Conservation (phyloP, 2,113 vertebrate species). For the Beaufortia kweichowensis region DNA sequence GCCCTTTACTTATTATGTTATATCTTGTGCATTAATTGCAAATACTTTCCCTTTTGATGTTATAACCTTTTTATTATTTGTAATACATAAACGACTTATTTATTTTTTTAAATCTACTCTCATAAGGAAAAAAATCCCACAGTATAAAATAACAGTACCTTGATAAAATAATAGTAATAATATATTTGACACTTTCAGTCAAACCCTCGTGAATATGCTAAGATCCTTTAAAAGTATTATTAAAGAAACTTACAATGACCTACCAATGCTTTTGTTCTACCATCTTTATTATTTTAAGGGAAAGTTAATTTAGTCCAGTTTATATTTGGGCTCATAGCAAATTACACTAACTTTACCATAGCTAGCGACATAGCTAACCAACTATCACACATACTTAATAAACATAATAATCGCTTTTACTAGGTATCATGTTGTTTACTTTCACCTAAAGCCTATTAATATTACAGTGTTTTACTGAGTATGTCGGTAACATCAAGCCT, state of each 20-base stretch:
- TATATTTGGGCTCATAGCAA: not conserved
- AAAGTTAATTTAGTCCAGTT: not conserved
- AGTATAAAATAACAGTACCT: too few species aligned
- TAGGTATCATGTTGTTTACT: not conserved
- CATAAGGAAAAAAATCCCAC: too few species aligned
- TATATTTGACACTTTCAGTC: too few species aligned
- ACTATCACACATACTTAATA: not conserved
- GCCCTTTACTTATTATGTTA: too few species aligned
- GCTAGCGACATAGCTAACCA: not conserved
- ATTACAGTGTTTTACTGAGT: not conserved
- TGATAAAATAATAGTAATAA: too few species aligned
- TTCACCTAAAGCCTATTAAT: not conserved
- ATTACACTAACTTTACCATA: constrained; percentile 37
- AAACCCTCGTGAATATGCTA: too few species aligned
- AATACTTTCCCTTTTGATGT: too few species aligned
- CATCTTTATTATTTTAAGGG: too few species aligned
- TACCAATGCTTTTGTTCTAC: not conserved
- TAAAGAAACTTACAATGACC: not conserved
- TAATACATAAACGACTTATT: too few species aligned
- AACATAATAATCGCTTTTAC: not conserved
- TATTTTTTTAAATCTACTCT: too few species aligned
- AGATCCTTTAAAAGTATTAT: not conserved
- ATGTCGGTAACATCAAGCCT: not conserved
- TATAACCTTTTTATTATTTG: too few species aligned
- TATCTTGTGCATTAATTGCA: too few species aligned